A percentile compares a stretch with the other conserved stretches of the same genome.
phyloP scores from a whole-genome alignment of 2,888 invertebrate genomes.

The Thera obeliscata region DNA sequence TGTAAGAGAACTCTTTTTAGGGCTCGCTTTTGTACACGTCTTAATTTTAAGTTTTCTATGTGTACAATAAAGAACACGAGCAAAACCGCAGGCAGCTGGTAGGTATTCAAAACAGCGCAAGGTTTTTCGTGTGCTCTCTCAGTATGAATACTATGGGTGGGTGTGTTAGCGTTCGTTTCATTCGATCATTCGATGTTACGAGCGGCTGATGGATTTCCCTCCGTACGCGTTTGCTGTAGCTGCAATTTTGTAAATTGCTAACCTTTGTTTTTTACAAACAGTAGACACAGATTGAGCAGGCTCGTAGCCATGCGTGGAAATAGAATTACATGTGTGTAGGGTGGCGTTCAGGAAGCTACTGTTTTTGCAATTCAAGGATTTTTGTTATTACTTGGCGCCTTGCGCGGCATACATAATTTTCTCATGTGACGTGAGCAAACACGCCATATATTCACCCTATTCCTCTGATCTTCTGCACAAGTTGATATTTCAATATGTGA shows the following conservation, averaged over 20 bases:
- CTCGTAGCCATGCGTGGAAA: slow-evolving; percentile 41
- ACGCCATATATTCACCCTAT: neutral
- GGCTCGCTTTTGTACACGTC: too few species aligned
- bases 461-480: neutral
- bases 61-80: neutral
- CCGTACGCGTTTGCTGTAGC: slow-evolving; percentile 43
- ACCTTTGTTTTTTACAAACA: slow-evolving; percentile 50
- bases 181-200: slow-evolving; percentile 28
- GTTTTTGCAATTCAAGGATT: slow-evolving; percentile 6
- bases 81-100: neutral
- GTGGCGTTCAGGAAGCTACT: slow-evolving; percentile 3
- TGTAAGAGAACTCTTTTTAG: too few species aligned
- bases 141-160: slow-evolving; percentile 2
- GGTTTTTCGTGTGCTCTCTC: slow-evolving; percentile 6
- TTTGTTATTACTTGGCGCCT: neutral
- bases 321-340: slow-evolving; percentile 11
- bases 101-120: neutral
- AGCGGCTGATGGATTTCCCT: slow-evolving; percentile 44
- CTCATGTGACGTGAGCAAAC: slow-evolving; percentile 6
- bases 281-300: slow-evolving; percentile 52
- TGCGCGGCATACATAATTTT: slow-evolving; percentile 6
- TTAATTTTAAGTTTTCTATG: too few species aligned
- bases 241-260: slow-evolving; percentile 54
- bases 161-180: slow-evolving; percentile 21
- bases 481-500: neutral